phyloP scores from a whole-genome alignment of 37 sponge, comb jelly and placozoan species.

The Eunapius fragilis region DNA sequence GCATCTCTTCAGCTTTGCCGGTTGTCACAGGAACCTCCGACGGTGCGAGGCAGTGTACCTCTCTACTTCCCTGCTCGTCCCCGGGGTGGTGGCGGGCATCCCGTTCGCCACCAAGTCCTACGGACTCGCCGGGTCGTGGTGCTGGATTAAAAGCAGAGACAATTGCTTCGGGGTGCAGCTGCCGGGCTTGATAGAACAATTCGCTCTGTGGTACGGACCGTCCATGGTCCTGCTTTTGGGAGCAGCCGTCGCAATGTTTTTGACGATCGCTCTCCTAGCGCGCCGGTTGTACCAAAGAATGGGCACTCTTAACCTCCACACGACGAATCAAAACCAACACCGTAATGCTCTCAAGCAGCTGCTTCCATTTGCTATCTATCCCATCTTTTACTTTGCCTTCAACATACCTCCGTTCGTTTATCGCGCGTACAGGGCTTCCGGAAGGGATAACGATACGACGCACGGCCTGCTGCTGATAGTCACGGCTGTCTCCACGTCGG shows the following conservation, averaged over 20 bases:
- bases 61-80: not conserved
- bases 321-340: not conserved
- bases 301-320: not conserved
- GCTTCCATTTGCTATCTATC: not conserved
- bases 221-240: not conserved
- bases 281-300: not conserved
- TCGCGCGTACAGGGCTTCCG: not conserved
- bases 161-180: not conserved
- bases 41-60: not conserved
- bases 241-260: not conserved
- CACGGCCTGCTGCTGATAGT: not conserved
- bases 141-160: not conserved
- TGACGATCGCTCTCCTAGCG: not conserved
- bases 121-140: slow-evolving; percentile 9
- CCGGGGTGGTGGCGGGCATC: not conserved
- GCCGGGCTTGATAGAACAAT: slow-evolving; percentile 1
- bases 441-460: not conserved
- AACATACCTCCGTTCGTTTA: not conserved
- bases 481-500: not conserved
- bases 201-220: slow-evolving; percentile 21
- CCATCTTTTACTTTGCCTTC: not conserved
- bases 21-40: not conserved
- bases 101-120: not conserved
- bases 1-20: not conserved
- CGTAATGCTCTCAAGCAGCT: not conserved